Evolutionary conservation across 2,113 vertebrate species (phyloP).

Genomic region (Pangasianodon hypophthalmus): DNA sequence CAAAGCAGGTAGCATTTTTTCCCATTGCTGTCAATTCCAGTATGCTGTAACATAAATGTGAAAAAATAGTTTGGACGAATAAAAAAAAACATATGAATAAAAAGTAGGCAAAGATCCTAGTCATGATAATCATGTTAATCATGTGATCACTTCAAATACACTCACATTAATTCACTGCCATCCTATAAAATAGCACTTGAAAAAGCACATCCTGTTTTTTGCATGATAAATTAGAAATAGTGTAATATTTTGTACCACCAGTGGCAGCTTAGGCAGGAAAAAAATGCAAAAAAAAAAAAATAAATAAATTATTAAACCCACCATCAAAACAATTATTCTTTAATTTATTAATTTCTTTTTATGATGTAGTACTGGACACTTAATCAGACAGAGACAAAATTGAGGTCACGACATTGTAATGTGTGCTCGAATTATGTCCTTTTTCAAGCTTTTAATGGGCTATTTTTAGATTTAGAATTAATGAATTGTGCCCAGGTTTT

Average conservation of each 20-base stretch:
- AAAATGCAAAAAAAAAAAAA: no score
- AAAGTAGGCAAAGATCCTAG: not conserved
- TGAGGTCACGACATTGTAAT: conserved; percentile 4
- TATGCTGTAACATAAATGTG: not conserved
- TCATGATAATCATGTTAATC: not conserved
- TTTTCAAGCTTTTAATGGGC: not conserved
- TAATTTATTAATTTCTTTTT: not conserved
- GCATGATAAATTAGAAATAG: not conserved
- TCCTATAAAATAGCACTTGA: not conserved
- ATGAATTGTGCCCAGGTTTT: not conserved
- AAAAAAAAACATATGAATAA: not conserved
- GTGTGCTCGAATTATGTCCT: not conserved
- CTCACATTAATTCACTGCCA: not conserved
- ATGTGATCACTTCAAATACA: not conserved
- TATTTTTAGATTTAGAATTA: not conserved
- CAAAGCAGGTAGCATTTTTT: not conserved
- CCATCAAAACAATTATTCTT: not conserved
- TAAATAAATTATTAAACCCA: not conserved
- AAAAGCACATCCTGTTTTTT: not conserved
- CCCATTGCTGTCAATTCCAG: not conserved
- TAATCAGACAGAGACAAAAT: not conserved
- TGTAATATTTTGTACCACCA: not conserved
- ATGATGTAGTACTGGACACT: not conserved
- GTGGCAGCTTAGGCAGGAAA: not conserved
- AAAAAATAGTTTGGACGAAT: not conserved